A percentile compares a stretch with the other conserved stretches of the same genome.
These are phyloP conservation scores for Lasioglossum pauxillum DNA, from an alignment of 2,888 invertebrate genomes.

Conservation along the genomic window DNA sequence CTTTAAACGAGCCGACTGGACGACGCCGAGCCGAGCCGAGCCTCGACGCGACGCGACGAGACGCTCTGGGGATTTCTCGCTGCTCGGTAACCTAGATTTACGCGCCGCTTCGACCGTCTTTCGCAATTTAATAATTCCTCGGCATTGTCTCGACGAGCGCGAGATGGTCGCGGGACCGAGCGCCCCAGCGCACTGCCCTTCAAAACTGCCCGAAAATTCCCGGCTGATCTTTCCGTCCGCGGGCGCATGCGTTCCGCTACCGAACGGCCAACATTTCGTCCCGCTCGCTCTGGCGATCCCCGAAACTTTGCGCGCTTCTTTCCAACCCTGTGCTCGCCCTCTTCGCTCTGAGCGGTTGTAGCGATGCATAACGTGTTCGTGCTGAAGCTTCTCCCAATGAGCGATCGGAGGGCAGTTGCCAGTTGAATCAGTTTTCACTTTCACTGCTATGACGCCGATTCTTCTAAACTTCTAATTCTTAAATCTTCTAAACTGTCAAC, in stretches of 20 bases:
- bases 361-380: no score
- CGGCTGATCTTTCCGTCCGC: slow-evolving; percentile 40
- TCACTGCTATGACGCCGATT: no score
- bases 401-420: no score
- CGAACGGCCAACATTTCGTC: neutral
- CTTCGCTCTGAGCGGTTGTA: neutral
- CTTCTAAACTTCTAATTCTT: no score
- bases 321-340: neutral
- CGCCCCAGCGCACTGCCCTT: slow-evolving; percentile 38
- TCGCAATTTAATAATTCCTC: slow-evolving; percentile 67
- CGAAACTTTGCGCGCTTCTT: slow-evolving; percentile 1
- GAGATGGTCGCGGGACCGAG: slow-evolving; percentile 36
- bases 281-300: neutral
- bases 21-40: slow-evolving; percentile 19
- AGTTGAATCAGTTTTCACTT: no score
- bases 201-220: slow-evolving; percentile 49
- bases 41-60: neutral
- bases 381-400: no score
- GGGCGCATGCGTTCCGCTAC: slow-evolving; percentile 47
- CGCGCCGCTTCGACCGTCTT: slow-evolving; percentile 76
- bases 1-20: slow-evolving; percentile 44
- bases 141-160: neutral
- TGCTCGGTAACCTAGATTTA: slow-evolving; percentile 79
- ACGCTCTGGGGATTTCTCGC: slow-evolving; percentile 28
- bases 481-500: no score